Evolutionary conservation across 2,113 vertebrate genomes (phyloP).

Genomic region (Scolopax mira): DNA sequence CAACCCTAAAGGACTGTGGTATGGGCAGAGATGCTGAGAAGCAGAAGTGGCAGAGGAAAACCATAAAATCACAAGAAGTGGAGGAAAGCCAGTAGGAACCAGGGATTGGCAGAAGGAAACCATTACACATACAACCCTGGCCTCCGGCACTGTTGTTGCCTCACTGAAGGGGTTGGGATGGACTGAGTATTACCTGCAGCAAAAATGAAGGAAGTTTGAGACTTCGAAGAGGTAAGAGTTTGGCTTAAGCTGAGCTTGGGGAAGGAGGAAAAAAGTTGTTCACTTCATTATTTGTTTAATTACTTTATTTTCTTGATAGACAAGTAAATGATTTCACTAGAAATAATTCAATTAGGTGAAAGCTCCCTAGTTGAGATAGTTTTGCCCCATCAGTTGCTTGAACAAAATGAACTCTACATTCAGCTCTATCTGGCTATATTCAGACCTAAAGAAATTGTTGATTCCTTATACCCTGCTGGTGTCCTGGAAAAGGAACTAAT

Average conservation of each 20-base stretch:
- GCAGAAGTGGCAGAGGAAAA: neutral
- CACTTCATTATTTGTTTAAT: neutral
- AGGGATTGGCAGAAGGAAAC: neutral
- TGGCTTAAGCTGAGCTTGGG: neutral
- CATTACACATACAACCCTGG: fast-evolving
- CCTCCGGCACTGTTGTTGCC: neutral
- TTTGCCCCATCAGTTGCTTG: neutral
- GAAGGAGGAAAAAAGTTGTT: neutral
- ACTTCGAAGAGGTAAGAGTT: neutral
- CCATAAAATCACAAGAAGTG: neutral
- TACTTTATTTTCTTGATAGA: neutral
- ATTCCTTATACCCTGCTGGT: neutral
- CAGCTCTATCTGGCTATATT: neutral
- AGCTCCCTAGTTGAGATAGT: neutral
- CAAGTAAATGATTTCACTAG: neutral
- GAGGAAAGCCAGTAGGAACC: neutral
- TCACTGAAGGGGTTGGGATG: neutral
- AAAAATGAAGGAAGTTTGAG: neutral
- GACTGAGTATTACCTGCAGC: neutral
- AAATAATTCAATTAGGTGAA: neutral
- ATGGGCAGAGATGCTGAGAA: neutral
- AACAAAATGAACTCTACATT: neutral
- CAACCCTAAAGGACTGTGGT: neutral
- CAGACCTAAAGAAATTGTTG: neutral
- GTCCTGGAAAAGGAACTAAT: neutral